Conservation (phyloP, 2,888 invertebrate genomes). For the Rhopalosiphum nymphaeae region DNA sequence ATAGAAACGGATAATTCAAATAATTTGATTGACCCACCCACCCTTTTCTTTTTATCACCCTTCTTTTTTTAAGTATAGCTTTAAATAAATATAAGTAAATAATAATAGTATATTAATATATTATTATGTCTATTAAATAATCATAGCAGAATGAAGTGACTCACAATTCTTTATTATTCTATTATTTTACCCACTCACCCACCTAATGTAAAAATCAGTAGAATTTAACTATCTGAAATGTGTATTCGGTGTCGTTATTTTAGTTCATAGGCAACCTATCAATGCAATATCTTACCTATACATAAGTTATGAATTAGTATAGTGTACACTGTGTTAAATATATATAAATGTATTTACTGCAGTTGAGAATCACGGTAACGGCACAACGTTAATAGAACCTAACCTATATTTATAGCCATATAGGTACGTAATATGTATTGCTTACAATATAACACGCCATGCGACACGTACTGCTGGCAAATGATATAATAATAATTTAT, state of each 20-base stretch:
- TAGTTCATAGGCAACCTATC: not conserved
- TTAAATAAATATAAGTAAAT: no score
- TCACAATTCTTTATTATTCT: no score
- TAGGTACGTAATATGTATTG: not conserved
- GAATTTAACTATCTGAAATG: no score
- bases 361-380: not conserved
- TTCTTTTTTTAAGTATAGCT: no score
- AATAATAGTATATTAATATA: no score
- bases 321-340: not conserved
- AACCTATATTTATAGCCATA: slow-evolving; percentile 17
- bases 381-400: not conserved
- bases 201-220: no score
- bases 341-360: not conserved
- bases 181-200: no score
- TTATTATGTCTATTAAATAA: no score
- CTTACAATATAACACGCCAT: not conserved
- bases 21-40: no score
- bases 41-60: no score
- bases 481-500: not conserved
- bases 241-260: not conserved
- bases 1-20: no score
- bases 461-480: not conserved
- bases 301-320: not conserved
- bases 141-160: no score
- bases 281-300: not conserved